A percentile compares a stretch with the other conserved stretches of the same genome.
Evolutionary conservation across 2,888 invertebrate species (phyloP).

Genomic region (Chloromyia formosa): DNA sequence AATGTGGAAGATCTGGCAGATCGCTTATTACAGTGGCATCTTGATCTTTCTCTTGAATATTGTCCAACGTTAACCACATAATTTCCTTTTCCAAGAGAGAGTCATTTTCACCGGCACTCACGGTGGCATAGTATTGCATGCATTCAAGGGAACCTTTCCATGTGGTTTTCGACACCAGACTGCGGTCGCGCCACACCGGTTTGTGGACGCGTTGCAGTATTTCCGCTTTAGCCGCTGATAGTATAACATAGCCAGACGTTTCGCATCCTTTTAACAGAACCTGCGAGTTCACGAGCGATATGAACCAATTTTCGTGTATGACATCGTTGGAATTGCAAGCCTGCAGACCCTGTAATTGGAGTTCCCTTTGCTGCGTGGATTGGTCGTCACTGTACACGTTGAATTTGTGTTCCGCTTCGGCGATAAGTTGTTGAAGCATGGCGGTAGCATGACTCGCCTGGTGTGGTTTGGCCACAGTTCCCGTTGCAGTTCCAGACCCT

Average conservation of each 20-base stretch:
- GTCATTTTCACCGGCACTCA: constrained; percentile 81
- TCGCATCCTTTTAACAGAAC: constrained; percentile 95
- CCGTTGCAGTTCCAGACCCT: constrained; percentile 51
- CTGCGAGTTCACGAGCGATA: constrained; percentile 69
- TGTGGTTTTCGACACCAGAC: constrained; percentile 90
- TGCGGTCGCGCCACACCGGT: constrained; percentile 87
- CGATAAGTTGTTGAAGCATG: constrained; percentile 90
- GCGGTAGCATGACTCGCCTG: constrained; percentile 82
- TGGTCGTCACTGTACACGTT: constrained; percentile 97
- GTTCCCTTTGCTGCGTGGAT: constrained; percentile 76
- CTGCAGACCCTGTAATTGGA: constrained; percentile 83
- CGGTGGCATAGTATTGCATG: constrained; percentile 99
- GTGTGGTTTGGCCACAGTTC: constrained; percentile 58
- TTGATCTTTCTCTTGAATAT: constrained; percentile 86
- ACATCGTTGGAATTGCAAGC: constrained; percentile 92
- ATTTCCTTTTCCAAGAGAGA: constrained; percentile 83
- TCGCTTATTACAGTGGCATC: constrained; percentile 81
- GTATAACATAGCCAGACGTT: constrained; percentile 95
- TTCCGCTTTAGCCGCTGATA: constrained; percentile 96
- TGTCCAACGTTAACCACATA: constrained; percentile 94
- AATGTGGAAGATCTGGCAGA: constrained; percentile 84
- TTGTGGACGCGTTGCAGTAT: constrained; percentile 89
- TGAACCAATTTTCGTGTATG: constrained; percentile 92
- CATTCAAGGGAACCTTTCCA: constrained; percentile 96
- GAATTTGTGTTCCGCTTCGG: constrained; percentile 90